Conservation (phyloP, 2,888 invertebrate species). For the Dyspetes luteomarginatus region DNA sequence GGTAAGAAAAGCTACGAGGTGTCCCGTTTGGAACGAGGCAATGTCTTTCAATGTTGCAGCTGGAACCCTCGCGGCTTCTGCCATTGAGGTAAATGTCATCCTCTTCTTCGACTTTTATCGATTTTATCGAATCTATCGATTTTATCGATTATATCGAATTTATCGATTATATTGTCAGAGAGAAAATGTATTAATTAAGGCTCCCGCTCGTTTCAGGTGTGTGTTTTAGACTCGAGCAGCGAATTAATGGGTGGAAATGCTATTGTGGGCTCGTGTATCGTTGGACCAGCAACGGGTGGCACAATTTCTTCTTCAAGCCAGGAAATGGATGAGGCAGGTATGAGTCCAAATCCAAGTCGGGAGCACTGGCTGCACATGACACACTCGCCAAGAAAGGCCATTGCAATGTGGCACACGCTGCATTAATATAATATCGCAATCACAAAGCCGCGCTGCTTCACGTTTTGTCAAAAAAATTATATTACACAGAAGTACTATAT, state of each 20-base stretch:
- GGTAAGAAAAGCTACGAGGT: slow-evolving; percentile 89
- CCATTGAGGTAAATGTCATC: slow-evolving; percentile 94
- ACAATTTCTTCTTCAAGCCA: slow-evolving; percentile 82
- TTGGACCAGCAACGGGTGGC: slow-evolving; percentile 85
- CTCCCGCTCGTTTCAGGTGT: slow-evolving; percentile 82
- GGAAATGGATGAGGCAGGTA: slow-evolving; percentile 73
- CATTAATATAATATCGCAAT: slow-evolving; percentile 71
- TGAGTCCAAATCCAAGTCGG: slow-evolving; percentile 88
- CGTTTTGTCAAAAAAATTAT: too few relatives aligned
- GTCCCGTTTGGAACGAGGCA: slow-evolving; percentile 97
- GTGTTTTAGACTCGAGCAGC: slow-evolving; percentile 86
- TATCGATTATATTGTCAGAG: too few relatives aligned
- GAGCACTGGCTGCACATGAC: slow-evolving; percentile 96
- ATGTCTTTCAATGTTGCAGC: slow-evolving; percentile 93
- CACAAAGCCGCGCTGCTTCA: too few relatives aligned
- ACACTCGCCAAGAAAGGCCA: slow-evolving; percentile 93
- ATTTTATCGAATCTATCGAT: too few relatives aligned
- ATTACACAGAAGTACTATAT: too few relatives aligned
- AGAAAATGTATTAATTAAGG: background rate
- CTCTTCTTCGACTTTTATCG: too few relatives aligned
- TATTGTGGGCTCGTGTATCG: slow-evolving; percentile 89
- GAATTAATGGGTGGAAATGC: slow-evolving; percentile 87
- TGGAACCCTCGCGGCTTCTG: slow-evolving; percentile 89
- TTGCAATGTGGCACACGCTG: slow-evolving; percentile 95
- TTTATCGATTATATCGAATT: too few relatives aligned